Base-by-base conservation (phyloP, 2,113 vertebrate species). In the Lycaon pictus region DNA sequence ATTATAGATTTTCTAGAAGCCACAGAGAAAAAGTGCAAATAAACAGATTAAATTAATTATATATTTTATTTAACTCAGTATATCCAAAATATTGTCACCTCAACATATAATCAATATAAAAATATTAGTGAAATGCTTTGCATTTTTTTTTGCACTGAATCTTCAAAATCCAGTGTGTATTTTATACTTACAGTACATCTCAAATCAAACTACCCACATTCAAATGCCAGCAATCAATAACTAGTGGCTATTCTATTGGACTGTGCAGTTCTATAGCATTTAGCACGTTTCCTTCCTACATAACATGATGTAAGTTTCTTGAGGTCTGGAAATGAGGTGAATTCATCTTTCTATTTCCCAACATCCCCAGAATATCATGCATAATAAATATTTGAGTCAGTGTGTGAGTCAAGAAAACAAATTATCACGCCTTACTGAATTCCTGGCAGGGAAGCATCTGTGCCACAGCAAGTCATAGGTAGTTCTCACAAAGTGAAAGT, bases 261-360 rank as follows among this genome's bases (percentile, higher is more conserved):
- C 43, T 55, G 1, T 29, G 48, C 7, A 25, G 25, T 87, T 90
- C n/a, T 74, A 23, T 20, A 16, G 22, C 77, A 65, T 72, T 93
- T 65, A 86, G 62, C 69, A 82, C 3, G 1, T 84, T 92, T 87
- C 32, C 37, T 13, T 87, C 19, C 74, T 32, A 79, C 32, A 82
- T 93, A 79, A 65, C n/a, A 35, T 58, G 48, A 67, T 16, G 4
- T 48, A 82, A 11, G 22, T 96, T 96, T 87, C 55, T 83, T 86
- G 85, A 96, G 72, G 48, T 96, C 88, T 95, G 55, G 72, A 96
- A 91, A 60, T 63, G 29, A 67, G 55, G 19, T 5, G 32, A 11
- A 55, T 48, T 65, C 63, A 25, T 79, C 69, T 86, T 51, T 93
- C 53, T 22, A 63, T 87, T 83, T 86, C 63, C 29, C 86, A 93